Conservation (phyloP, 2,888 invertebrate species). For the Polymixis lichenea region DNA sequence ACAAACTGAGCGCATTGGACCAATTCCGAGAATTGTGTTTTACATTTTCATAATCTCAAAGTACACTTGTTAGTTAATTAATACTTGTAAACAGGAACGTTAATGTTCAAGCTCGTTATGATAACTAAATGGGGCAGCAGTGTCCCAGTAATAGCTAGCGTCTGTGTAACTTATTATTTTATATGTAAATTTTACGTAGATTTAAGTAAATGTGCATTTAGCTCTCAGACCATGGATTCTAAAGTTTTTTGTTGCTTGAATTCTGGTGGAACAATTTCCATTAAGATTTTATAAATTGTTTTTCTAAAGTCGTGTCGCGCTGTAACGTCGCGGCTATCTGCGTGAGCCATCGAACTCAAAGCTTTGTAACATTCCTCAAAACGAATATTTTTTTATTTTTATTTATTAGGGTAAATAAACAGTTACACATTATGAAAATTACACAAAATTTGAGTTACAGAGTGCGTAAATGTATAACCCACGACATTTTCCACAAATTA, state of each 20-base stretch:
- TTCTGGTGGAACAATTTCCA: too few species aligned
- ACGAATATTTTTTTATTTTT: too few species aligned
- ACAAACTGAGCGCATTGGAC: background rate
- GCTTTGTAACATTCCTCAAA: background rate
- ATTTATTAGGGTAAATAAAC: too few species aligned
- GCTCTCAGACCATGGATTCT: background rate
- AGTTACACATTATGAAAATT: too few species aligned
- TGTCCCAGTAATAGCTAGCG: background rate
- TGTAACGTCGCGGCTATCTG: too few species aligned
- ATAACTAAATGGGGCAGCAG: conserved; percentile 36
- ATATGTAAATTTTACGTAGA: conserved; percentile 3
- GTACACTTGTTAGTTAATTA: conserved; percentile 20
- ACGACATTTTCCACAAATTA: too few species aligned
- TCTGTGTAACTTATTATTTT: conserved; percentile 16
- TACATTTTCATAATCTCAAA: conserved; percentile 15
- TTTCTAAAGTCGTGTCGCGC: too few species aligned
- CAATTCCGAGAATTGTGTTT: background rate
- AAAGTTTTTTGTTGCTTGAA: background rate
- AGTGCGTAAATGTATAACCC: too few species aligned
- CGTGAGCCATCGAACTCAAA: background rate
- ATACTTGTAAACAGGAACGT: conserved; percentile 33
- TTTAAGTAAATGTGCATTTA: background rate
- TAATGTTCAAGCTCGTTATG: conserved; percentile 44
- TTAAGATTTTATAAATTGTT: too few species aligned
- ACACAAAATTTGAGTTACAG: too few species aligned